Conservation (phyloP, 2,113 vertebrate species). For the Tupaia tana region DNA sequence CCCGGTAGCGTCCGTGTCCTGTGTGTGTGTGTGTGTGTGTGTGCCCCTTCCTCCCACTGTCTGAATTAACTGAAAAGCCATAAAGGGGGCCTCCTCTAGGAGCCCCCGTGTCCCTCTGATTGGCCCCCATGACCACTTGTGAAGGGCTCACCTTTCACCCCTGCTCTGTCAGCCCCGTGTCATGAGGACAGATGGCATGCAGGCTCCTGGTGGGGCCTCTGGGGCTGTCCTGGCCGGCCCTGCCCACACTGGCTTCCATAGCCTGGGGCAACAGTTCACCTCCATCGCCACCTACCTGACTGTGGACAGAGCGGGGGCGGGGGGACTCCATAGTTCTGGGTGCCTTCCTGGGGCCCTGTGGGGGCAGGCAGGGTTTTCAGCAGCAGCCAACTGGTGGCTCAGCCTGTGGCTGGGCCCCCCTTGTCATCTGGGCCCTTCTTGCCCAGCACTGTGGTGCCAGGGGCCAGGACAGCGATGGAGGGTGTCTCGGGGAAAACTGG, state of each 20-base stretch:
- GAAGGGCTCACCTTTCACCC: constrained; percentile 60
- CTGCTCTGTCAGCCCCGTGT: neutral
- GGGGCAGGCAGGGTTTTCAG: neutral
- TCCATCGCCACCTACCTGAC: neutral
- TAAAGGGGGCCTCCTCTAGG: constrained; percentile 81
- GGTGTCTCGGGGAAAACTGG: neutral
- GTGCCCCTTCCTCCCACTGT: constrained; percentile 71
- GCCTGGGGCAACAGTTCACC: neutral
- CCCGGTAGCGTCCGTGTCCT: constrained; percentile 76
- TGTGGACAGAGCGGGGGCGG: neutral
- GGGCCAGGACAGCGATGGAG: neutral
- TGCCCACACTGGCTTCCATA: neutral
- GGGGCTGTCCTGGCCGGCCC: neutral
- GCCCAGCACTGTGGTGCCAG: neutral
- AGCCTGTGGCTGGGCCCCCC: neutral
- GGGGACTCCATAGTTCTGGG: neutral
- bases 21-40: constrained; percentile 58
- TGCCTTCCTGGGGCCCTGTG: neutral
- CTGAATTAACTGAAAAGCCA: constrained; percentile 89
- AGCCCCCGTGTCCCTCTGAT: constrained; percentile 55
- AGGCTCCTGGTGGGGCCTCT: constrained; percentile 24
- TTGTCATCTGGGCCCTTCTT: neutral
- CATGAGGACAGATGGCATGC: neutral
- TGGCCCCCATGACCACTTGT: constrained; percentile 52
- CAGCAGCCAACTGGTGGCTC: neutral